A percentile compares a stretch with the other conserved stretches of the same genome.
Conservation (phyloP, 2,113 vertebrate species). For the Rhadina sibilatrix region DNA sequence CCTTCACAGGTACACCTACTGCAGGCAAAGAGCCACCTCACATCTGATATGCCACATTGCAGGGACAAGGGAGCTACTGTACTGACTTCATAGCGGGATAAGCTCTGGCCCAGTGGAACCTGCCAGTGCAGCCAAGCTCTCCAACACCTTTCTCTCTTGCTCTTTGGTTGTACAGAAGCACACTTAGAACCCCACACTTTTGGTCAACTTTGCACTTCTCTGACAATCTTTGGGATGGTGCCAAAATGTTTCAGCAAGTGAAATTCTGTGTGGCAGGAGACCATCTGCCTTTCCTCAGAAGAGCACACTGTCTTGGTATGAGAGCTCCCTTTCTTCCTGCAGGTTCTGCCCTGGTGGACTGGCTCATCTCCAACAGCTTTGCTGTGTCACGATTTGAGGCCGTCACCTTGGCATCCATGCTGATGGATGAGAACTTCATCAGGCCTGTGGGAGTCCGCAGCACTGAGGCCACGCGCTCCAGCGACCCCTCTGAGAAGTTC, state of each 20-base stretch:
- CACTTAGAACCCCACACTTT: neutral
- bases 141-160: neutral
- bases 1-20: conserved; percentile 82
- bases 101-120: neutral
- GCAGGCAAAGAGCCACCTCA: neutral
- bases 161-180: neutral
- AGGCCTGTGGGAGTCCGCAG: conserved; percentile 82
- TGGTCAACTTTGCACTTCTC: neutral
- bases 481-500: conserved; percentile 83
- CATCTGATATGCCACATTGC: neutral
- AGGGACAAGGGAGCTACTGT: neutral
- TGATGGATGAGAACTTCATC: conserved; percentile 88
- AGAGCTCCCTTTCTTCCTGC: neutral
- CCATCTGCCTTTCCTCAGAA: neutral
- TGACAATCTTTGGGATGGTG: neutral
- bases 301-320: neutral
- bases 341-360: conserved; percentile 92
- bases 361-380: conserved; percentile 87
- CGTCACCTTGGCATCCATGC: conserved; percentile 84
- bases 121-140: neutral
- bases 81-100: neutral
- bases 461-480: conserved; percentile 76
- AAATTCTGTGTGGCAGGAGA: neutral
- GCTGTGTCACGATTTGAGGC: conserved; percentile 84
- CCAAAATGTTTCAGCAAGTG: neutral